phyloP scores from a whole-genome alignment of 2,888 invertebrate genomes.

The Amphimallon solstitiale region DNA sequence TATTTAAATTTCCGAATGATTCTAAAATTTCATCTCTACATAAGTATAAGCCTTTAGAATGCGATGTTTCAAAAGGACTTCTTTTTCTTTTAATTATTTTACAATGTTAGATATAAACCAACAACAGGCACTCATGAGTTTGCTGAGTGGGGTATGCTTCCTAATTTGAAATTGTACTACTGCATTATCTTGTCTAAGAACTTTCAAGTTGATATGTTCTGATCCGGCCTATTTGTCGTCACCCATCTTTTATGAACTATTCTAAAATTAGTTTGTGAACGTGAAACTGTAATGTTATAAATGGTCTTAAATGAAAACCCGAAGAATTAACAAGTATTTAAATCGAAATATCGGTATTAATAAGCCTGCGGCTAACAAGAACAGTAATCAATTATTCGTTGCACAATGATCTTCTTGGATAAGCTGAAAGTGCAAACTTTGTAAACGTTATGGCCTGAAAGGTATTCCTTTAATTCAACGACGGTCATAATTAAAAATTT shows the following conservation, averaged over 20 bases:
- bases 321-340: background rate
- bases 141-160: conserved; percentile 92
- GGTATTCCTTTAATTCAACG: no score
- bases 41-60: no score
- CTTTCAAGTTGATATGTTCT: conserved; percentile 93
- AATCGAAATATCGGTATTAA: background rate
- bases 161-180: conserved; percentile 97
- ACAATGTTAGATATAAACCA: no score
- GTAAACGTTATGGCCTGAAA: no score
- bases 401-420: no score
- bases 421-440: no score
- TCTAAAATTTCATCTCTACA: no score
- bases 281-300: background rate
- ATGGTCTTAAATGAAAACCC: background rate
- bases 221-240: conserved; percentile 68
- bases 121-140: conserved; percentile 96
- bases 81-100: no score
- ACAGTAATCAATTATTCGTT: no score
- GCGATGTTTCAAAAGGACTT: no score
- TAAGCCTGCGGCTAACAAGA: conserved; percentile 23
- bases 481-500: no score
- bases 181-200: conserved; percentile 93
- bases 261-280: background rate
- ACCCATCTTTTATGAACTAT: conserved; percentile 45
- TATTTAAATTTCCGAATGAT: no score